phyloP scores from a whole-genome alignment of 2,888 invertebrate genomes.

The Druceiella hillmani region DNA sequence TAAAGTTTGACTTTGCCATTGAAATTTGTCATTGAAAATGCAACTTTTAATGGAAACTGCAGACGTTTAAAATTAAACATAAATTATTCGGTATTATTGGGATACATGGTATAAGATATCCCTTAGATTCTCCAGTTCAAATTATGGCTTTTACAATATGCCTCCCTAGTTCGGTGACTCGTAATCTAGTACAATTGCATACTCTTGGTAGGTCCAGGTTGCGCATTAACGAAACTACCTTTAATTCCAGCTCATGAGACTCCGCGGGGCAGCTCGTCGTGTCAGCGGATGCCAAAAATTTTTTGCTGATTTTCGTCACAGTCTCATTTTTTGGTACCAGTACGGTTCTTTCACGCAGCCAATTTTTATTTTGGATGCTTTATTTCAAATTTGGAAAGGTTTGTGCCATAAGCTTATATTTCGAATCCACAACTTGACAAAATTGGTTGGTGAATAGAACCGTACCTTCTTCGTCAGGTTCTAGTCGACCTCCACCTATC shows the following conservation, averaged over 20 bases:
- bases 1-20: too few relatives aligned
- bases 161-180: slow-evolving; percentile 17
- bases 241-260: slow-evolving; percentile 20
- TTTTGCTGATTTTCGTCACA: slow-evolving; percentile 25
- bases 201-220: slow-evolving; percentile 19
- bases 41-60: background rate
- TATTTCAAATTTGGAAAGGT: too few relatives aligned
- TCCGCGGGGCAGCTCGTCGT: slow-evolving; percentile 22
- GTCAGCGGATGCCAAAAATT: slow-evolving; percentile 22
- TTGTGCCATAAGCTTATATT: too few relatives aligned
- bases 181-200: slow-evolving; percentile 15
- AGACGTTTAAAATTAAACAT: slow-evolving; percentile 12
- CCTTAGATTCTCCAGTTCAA: slow-evolving; percentile 24
- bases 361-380: too few relatives aligned
- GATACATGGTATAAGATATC: slow-evolving; percentile 26
- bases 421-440: too few relatives aligned
- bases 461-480: slow-evolving; percentile 23
- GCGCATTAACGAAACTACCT: slow-evolving; percentile 20
- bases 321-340: slow-evolving; percentile 25
- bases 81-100: slow-evolving; percentile 26
- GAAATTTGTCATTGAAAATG: background rate
- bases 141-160: slow-evolving; percentile 25
- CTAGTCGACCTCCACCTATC: slow-evolving; percentile 23
- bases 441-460: slow-evolving; percentile 24
- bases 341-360: slow-evolving; percentile 25